Percentiles rank a stretch among this genome's conserved stretches.
Conservation (phyloP, 2,888 invertebrate genomes). For the Eristalis intricaria region DNA sequence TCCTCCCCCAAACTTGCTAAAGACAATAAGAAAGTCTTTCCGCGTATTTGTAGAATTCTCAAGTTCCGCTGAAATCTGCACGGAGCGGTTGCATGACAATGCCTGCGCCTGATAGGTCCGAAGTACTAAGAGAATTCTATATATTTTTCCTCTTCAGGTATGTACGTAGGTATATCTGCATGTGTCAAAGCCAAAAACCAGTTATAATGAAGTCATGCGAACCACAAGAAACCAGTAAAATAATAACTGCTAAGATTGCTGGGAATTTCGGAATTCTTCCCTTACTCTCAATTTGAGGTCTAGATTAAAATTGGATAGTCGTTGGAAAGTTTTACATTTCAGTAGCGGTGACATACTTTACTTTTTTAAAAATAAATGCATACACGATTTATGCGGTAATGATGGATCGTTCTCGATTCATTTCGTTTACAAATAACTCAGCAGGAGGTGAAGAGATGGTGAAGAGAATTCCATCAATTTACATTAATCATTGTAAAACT, state of each 20-base stretch:
- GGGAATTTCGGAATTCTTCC: slow-evolving; percentile 40
- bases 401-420: not conserved
- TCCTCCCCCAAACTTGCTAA: not conserved
- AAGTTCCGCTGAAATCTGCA: slow-evolving; percentile 7
- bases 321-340: slow-evolving; percentile 53
- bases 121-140: slow-evolving; percentile 6
- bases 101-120: not conserved
- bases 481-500: slow-evolving; percentile 31
- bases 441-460: not conserved
- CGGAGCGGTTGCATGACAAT: slow-evolving; percentile 1
- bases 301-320: slow-evolving; percentile 51
- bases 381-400: not conserved
- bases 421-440: not conserved
- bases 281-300: slow-evolving; percentile 45
- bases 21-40: slow-evolving; percentile 31
- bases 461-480: slow-evolving; percentile 11
- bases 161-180: slow-evolving; percentile 19
- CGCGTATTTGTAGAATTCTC: slow-evolving; percentile 10
- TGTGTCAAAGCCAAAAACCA: slow-evolving; percentile 64
- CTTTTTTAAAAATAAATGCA: not conserved
- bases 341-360: slow-evolving; percentile 48
- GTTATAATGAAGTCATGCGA: slow-evolving; percentile 59
- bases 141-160: not conserved
- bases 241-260: slow-evolving; percentile 32
- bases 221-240: slow-evolving; percentile 44